Evolutionary conservation across 2,888 invertebrate genomes (phyloP).

Genomic region (Onchidella celtica): DNA sequence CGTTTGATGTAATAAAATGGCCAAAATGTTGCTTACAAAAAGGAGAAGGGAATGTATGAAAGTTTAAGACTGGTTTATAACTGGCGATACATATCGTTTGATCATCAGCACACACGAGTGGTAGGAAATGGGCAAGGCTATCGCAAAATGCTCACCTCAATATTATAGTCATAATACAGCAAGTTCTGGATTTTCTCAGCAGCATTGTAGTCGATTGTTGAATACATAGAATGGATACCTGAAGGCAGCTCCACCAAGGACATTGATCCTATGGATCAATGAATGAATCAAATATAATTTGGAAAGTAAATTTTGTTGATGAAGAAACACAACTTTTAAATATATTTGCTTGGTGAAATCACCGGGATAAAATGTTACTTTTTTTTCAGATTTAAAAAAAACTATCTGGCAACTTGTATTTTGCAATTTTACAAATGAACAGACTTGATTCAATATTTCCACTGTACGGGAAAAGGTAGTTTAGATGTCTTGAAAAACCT

Average conservation of each 20-base stretch:
- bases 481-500: no score
- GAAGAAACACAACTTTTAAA: not conserved
- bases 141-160: slow-evolving; percentile 67
- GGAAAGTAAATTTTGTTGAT: not conserved
- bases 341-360: not conserved
- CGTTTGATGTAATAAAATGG: no score
- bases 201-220: slow-evolving; percentile 61
- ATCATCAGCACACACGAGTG: no score
- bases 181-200: slow-evolving; percentile 75
- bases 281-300: not conserved
- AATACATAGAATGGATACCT: slow-evolving; percentile 50
- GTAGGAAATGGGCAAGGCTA: no score
- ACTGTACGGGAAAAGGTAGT: no score
- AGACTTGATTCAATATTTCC: no score
- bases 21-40: no score
- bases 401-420: not conserved
- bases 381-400: not conserved
- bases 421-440: not conserved
- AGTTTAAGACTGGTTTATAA: no score
- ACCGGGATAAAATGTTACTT: not conserved
- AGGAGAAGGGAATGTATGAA: no score
- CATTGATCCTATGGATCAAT: slow-evolving; percentile 65
- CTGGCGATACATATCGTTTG: no score
- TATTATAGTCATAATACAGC: slow-evolving; percentile 72
- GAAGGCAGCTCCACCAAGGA: slow-evolving; percentile 68